Evolutionary conservation across 2,113 vertebrate species (phyloP), one percentile per base, ranked within the genome.

Genomic region (Aspidoscelis tigris): DNA sequence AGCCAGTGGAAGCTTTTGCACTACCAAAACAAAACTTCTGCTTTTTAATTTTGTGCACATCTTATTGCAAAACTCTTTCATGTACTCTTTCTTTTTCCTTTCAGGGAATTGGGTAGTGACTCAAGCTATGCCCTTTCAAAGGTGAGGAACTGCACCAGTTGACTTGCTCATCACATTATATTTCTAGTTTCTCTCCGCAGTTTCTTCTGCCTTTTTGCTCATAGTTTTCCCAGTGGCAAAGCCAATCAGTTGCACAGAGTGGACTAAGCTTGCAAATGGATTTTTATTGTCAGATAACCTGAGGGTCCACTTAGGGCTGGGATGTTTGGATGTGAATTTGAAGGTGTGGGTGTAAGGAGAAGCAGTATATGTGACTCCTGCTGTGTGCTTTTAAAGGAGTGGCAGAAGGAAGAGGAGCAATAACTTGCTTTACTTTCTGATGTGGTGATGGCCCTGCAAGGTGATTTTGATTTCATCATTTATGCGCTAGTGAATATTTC

Each of bases 31-130:
- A 11, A 84, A 61, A 84, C 26, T 70, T 26, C 2, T 1, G 55
- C 1, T 70, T 2, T 22, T 55, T 76, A 64, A 41, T 33, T 26
- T 8, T n/a, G 47, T 72, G 14, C 24, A 39, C 11, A 47, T 7
- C 24, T 10, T 16, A 41, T 61, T 61, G 18, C 18, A 18, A 16
- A 61, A 8, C 0, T 76, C 20, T 81, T 53, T 86, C 47, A 61
- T 78, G 82, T 4, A 0, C 64, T 5, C 7, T 68, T 87, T 81
- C 83, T 82, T 82, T 33, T 18, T 11, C 43, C 55, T 65, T 88
- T 41, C 61, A 95, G 95, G 77, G 94, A 96, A 89, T 91, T 94
- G 80, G 94, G 93, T 0, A 75, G 84, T 26, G 84, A 86, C 85
- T 86, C 86, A 0, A 89, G 85, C 74, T 91, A 85, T 77, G 87